Percentiles rank a stretch among this genome's conserved stretches.
phyloP scores from a whole-genome alignment of 2,888 invertebrate genomes.

The Atrina japonica region DNA sequence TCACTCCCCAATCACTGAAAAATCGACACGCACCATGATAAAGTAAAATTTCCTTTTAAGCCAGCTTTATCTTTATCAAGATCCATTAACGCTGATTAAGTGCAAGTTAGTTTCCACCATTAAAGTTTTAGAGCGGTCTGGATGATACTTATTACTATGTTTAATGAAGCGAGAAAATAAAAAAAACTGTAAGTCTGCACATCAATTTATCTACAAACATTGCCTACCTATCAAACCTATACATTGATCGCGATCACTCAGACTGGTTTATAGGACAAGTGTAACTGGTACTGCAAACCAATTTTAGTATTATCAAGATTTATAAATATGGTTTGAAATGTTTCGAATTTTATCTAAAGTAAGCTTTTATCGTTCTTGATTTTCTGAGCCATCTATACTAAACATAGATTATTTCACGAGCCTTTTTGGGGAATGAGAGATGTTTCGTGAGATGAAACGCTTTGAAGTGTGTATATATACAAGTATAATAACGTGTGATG shows the following conservation, averaged over 20 bases:
- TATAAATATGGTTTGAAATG: background rate
- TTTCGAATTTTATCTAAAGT: too few relatives aligned
- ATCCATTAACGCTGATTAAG: constrained; percentile 2
- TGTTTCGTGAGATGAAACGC: too few relatives aligned
- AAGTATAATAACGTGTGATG: too few relatives aligned
- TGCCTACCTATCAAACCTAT: background rate
- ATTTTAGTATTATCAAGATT: background rate
- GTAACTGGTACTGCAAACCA: background rate
- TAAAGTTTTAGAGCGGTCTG: too few relatives aligned
- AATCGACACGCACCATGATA: constrained; percentile 4
- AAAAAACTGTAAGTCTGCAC: background rate
- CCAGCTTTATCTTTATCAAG: constrained; percentile 1
- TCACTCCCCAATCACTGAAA: background rate
- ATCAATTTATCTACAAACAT: background rate
- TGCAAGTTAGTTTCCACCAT: too few relatives aligned
- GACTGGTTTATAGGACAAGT: background rate
- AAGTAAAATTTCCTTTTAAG: constrained; percentile 19
- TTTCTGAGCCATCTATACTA: too few relatives aligned
- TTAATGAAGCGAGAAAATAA: constrained; percentile 8
- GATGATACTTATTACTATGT: background rate
- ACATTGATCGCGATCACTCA: background rate
- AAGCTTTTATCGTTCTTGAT: too few relatives aligned
- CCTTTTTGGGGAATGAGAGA: too few relatives aligned
- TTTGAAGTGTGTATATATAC: too few relatives aligned
- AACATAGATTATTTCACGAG: too few relatives aligned